A percentile compares a stretch with the other conserved stretches of the same genome.
These are phyloP conservation scores for Cirrhinus mrigala DNA, from an alignment of 2,797 vertebrate genomes.

Conservation along the genomic window DNA sequence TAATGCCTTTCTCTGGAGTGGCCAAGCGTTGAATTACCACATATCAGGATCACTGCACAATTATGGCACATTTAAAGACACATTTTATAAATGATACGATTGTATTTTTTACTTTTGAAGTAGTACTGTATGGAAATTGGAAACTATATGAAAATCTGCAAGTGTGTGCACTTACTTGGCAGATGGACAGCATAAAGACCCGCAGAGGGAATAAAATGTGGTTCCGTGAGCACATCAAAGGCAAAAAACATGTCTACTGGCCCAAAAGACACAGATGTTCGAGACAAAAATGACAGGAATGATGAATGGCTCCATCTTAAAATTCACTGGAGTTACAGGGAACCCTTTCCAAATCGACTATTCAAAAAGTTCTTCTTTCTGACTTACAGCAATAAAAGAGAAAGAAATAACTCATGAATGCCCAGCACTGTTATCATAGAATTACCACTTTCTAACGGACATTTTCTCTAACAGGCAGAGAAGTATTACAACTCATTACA, in stretches of 20 bases:
- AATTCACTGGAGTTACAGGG: slow-evolving; percentile 27
- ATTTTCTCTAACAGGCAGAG: slow-evolving; percentile 23
- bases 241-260: slow-evolving; percentile 39
- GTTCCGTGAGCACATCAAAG: slow-evolving; percentile 36
- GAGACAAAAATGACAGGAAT: slow-evolving; percentile 52
- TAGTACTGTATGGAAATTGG: neutral
- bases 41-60: slow-evolving; percentile 27
- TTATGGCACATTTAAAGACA: slow-evolving; percentile 17
- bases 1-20: slow-evolving; percentile 31
- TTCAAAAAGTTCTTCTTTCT: slow-evolving; percentile 1
- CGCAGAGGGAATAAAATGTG: slow-evolving; percentile 46
- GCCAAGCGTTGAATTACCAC: neutral
- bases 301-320: slow-evolving; percentile 51
- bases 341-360: neutral
- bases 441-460: neutral
- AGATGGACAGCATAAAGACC: slow-evolving; percentile 50
- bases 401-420: slow-evolving; percentile 23
- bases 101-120: neutral
- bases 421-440: slow-evolving; percentile 13
- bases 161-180: slow-evolving; percentile 26
- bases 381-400: slow-evolving; percentile 20
- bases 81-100: neutral
- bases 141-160: neutral
- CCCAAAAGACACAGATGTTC: slow-evolving; percentile 54
- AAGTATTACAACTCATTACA: neutral